Conservation (phyloP, 2,888 invertebrate species). For the Pyrgus malvae region DNA sequence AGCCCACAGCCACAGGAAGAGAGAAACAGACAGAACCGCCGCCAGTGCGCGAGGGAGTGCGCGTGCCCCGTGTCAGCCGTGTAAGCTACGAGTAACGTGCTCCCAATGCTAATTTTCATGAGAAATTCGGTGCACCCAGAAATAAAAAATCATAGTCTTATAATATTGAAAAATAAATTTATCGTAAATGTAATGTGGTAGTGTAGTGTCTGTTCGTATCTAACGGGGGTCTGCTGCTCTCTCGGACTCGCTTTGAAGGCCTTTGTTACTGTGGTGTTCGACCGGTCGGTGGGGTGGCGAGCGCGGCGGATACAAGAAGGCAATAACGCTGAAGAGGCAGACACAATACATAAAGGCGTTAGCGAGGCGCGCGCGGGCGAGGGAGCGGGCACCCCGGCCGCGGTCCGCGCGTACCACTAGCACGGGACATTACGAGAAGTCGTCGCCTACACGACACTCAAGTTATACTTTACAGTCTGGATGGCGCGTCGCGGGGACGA, state of each 20-base stretch:
- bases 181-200: slow-evolving; percentile 71
- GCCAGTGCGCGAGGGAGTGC: slow-evolving; percentile 76
- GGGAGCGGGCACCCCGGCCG: slow-evolving; percentile 58
- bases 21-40: slow-evolving; percentile 82
- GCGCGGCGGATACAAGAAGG: slow-evolving; percentile 62
- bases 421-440: slow-evolving; percentile 66
- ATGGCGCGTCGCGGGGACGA: slow-evolving; percentile 75
- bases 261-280: slow-evolving; percentile 80
- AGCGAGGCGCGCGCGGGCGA: slow-evolving; percentile 64
- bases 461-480: slow-evolving; percentile 76
- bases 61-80: slow-evolving; percentile 73
- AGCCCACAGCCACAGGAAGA: slow-evolving; percentile 82
- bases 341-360: slow-evolving; percentile 72
- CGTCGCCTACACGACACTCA: slow-evolving; percentile 59
- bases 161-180: slow-evolving; percentile 56
- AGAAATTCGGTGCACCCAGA: slow-evolving; percentile 64
- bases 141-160: slow-evolving; percentile 49
- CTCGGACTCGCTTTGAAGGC: slow-evolving; percentile 81
- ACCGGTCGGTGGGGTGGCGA: slow-evolving; percentile 58
- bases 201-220: slow-evolving; percentile 75
- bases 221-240: slow-evolving; percentile 83
- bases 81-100: slow-evolving; percentile 66
- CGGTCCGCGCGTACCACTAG: slow-evolving; percentile 67
- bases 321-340: slow-evolving; percentile 69
- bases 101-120: slow-evolving; percentile 62